Base-by-base conservation (phyloP, 2,113 vertebrate genomes). In the cattle (Bos taurus) region DNA sequence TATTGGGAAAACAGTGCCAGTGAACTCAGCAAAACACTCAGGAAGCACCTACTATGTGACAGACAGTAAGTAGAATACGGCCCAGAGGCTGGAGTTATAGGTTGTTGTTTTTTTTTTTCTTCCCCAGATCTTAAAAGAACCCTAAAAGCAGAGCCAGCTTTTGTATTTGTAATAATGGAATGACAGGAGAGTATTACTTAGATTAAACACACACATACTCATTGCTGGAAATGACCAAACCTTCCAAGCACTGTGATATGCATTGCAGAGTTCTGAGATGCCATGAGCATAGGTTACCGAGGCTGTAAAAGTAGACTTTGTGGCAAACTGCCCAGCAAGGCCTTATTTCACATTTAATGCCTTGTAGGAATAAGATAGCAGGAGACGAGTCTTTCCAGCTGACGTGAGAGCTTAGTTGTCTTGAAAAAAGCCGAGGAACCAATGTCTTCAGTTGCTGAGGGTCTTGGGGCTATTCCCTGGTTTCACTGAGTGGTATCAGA, bases 271-370 rank as follows among this genome's bases (percentile, higher is more conserved):
- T 40, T 81, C 96, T 83, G 52, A 57, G 46, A 28, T 50, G 67
- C 59, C 25, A 0, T 6, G 25, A 94, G 85, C 78, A 36, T 74
- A 62, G 89, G 23, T 95, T 97, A 56, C 97, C 77, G 43, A 81
- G 64, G 59, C 81, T 95, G 93, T 96, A 97, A 96, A 88, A 36
- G 36, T 64, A 96, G 43, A 60, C 84, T 17, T 67, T 0, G 0
- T 92, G 97, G 98, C 96, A 48, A 50, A 15, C 48, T 11, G 88
- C 96, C 97, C 90, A 33, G 82, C 48, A 40, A 78, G 90, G 77
- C 96, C 92, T 95, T 62, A 46, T 94, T 98, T 95, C 97, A 96
- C 97, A 94, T 80, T 92, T 86, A 90, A 88, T 91, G 88, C 94
- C 94, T 74, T 12, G n/a, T 46, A 54, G 92, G 82, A 95, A 86